phyloP scores from a whole-genome alignment of 2,888 invertebrate species.

The Pseudococcus jackbeardsleyi region DNA sequence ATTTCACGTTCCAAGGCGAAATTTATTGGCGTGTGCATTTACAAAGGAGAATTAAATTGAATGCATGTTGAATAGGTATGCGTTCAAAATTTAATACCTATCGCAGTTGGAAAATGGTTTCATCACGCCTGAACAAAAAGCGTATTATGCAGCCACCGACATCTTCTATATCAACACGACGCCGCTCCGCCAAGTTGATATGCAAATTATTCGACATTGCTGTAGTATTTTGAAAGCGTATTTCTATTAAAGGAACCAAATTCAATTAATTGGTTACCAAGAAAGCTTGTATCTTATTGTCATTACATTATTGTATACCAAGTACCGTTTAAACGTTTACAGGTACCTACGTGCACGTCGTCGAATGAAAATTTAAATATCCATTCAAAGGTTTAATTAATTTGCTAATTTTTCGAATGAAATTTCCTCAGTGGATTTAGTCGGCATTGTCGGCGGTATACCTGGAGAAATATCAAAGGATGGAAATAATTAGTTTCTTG shows the following conservation, averaged over 20 bases:
- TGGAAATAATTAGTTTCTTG: no score
- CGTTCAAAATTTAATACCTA: slow-evolving; percentile 1
- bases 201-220: slow-evolving; percentile 29
- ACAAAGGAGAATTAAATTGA: slow-evolving; percentile 3
- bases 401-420: not conserved
- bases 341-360: not conserved
- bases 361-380: not conserved
- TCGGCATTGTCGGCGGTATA: no score
- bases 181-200: not conserved
- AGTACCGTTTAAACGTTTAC: slow-evolving; percentile 10
- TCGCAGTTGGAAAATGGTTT: slow-evolving; percentile 5
- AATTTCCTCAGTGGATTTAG: not conserved
- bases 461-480: no score
- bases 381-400: not conserved
- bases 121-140: slow-evolving; percentile 10
- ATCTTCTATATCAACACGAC: slow-evolving; percentile 3
- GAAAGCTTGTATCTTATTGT: slow-evolving; percentile 10
- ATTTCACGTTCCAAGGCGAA: not conserved
- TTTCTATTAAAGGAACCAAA: slow-evolving; percentile 23
- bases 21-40: slow-evolving; percentile 10
- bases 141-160: not conserved
- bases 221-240: slow-evolving; percentile 24
- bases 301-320: slow-evolving; percentile 10
- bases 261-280: slow-evolving; percentile 10
- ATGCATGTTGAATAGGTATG: slow-evolving; percentile 10